Base-by-base conservation (phyloP, 2,888 invertebrate genomes). In the Pristionchus maxplancki region DNA sequence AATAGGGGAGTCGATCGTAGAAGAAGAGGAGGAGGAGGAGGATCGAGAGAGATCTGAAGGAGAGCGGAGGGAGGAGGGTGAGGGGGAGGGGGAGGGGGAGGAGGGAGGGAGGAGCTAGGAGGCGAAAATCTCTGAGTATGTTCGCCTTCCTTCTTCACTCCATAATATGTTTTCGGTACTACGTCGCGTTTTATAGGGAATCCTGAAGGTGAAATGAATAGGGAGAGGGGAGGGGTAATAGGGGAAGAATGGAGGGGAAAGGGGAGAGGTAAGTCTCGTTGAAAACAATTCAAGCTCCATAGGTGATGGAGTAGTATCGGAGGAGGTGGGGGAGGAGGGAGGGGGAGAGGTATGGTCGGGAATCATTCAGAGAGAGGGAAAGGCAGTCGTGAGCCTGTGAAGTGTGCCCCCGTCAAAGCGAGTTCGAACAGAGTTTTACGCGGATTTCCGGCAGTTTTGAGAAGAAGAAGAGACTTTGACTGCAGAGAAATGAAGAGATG, bases 11-110 rank as follows among this genome's bases (percentile, higher is more conserved):
- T 17, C 74, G 74, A 74, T 50, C 50, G 28, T 48, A 82, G 82
- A 82, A 53, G 82, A 53, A 82, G 50, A 82, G 82, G 28, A 50
- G 31, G 82, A 82, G 82, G 50, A n/a, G 82, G 40, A 53, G 85
- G 62, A 62, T 37, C 37, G 58, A 62, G 58, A 85, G 28, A 85
- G 85, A 85, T 62, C 58, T 2, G 48, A 64, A 9, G 71, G 1
- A 28, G 67, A 2, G 28, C 28, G 48, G 8, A 24, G 44, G 13
- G 50, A 17, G 50, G 85, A 31, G 40, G 85, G 64, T 31, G 15
- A 11, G 34, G 20, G 58, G 62, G 53, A 17, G 40, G 62, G 34
- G 37, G 83, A 53, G 53, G 44, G n/a, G 17, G 31, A 28, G 78
- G 78, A 24, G 31, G 44, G 78, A 40, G 78, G 44, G 78, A 44